Evolutionary conservation across 2,797 vertebrate species (phyloP).

Genomic region (Limosa lapponica): DNA sequence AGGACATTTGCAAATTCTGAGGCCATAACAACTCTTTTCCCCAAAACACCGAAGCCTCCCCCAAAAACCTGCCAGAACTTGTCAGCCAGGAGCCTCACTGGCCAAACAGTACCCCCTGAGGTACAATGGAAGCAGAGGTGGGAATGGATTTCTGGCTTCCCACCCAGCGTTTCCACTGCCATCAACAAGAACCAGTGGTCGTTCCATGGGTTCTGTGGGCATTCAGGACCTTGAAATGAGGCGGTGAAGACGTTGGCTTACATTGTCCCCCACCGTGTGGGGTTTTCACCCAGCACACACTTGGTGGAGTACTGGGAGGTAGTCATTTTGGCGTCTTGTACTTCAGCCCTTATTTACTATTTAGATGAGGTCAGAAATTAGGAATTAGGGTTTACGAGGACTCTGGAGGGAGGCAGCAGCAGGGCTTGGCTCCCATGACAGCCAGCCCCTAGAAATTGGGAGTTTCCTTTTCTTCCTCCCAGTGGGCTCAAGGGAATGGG

Average conservation of each 20-base stretch:
- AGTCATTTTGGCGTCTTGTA: background rate
- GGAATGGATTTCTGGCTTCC: background rate
- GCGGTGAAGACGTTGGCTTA: background rate
- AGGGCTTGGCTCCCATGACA: background rate
- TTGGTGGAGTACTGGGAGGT: background rate
- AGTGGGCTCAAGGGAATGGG: background rate
- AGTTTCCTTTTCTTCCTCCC: background rate
- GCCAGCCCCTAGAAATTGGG: background rate
- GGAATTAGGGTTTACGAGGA: background rate
- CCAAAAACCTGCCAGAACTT: background rate
- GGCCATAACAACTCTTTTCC: background rate
- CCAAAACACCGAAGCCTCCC: background rate
- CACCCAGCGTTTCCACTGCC: background rate
- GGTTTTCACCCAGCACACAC: background rate
- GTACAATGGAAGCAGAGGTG: background rate
- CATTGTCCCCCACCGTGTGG: rapidly evolving
- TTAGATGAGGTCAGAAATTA: background rate
- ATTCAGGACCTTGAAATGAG: background rate
- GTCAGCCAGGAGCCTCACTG: background rate
- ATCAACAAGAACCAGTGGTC: background rate
- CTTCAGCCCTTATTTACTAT: background rate
- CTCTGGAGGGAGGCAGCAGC: background rate
- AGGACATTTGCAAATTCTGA: background rate
- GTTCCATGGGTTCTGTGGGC: background rate
- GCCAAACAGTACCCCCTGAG: background rate